These are phyloP conservation scores for Garra rufa DNA, from an alignment of 2,113 vertebrate genomes.

Conservation along the genomic window DNA sequence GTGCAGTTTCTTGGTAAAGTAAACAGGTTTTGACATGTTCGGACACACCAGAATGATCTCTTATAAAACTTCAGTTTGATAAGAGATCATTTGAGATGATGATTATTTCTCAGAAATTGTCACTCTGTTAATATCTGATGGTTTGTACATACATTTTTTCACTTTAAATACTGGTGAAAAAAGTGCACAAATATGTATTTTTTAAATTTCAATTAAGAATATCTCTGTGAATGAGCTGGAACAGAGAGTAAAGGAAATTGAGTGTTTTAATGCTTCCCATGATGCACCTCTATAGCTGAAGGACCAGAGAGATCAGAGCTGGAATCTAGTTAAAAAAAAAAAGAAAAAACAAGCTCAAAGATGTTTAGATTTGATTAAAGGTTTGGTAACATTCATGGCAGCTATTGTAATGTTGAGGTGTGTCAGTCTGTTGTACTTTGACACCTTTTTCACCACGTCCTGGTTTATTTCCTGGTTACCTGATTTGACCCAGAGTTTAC, in stretches of 20 bases:
- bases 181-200: not conserved
- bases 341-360: not conserved
- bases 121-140: too few relatives aligned
- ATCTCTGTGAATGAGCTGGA: not conserved
- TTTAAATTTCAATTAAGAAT: not conserved
- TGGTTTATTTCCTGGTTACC: constrained; percentile 1
- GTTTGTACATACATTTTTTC: too few relatives aligned
- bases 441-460: not conserved
- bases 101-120: too few relatives aligned
- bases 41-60: not conserved
- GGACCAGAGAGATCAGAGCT: not conserved
- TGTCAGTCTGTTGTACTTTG: not conserved
- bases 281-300: not conserved
- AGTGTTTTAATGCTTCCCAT: not conserved
- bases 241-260: not conserved
- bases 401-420: not conserved
- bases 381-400: not conserved
- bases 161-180: not conserved
- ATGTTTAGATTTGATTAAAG: not conserved
- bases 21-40: not conserved
- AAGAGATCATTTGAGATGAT: not conserved
- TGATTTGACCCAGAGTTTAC: not conserved
- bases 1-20: not conserved
- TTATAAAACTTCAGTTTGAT: not conserved
- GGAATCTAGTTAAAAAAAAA: not conserved